Base-by-base conservation (phyloP, 2,888 invertebrate species). In the Parnassius mnemosyne region DNA sequence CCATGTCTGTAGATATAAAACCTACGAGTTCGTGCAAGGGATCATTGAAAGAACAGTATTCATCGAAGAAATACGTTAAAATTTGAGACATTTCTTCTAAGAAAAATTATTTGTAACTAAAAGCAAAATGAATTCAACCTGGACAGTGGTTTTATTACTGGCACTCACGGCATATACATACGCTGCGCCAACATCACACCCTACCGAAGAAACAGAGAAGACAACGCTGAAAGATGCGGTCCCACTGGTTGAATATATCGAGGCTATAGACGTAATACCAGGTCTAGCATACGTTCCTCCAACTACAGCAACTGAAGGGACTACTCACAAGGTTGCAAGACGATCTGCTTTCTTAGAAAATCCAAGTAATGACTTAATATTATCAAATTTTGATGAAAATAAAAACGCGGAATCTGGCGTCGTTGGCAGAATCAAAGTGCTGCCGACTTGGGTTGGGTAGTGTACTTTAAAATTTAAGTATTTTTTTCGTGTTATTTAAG, bases 401-500 rank as follows among this genome's bases (percentile, higher is more conserved):
- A 71, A 80, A 13, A 80, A 79, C 53, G 87, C 87, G 49, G 80
- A 79, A 10, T 73, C 80, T 1, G 79, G 81, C 64, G 63, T 89
- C 1, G 86, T 86, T 9, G 80, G 91, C 63, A 86, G 87, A 72
- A 90, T 91, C 52, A 90, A 87, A 72, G 85, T 88, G 63, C 76
- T 91, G 10, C 91, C 91, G 2, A 79, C 89, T 9, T 91, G 87
- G 86, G 76, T 81, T 50, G 91, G 90, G 57, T 87, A 81, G 81
- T 34, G 13, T 49, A n/a, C 1, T 9, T 47, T 47, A 5, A 34
- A 5, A 34, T 34, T 34, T 34, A 34, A 5, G 34, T 34, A 34
- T 5, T 5, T 34, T 34, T 34, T 34, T 34, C 20, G 1, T 34
- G 34, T 7, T 34, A 34, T 34, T 34, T 34, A 34, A 5, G 7